phyloP scores from a whole-genome alignment of 2,888 invertebrate genomes.

The Drosophila pseudotakahashii region DNA sequence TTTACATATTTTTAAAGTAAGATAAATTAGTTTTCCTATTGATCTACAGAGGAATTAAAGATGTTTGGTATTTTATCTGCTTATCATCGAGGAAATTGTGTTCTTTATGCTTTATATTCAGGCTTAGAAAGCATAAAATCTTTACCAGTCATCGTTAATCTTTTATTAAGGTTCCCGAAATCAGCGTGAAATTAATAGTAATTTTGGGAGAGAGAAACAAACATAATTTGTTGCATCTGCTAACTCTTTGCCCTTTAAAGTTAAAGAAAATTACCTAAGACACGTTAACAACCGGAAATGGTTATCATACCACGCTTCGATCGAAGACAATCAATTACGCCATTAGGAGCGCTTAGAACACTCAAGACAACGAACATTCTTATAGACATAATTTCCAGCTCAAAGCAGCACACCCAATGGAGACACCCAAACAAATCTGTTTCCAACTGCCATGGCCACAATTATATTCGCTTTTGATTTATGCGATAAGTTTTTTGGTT shows the following conservation, averaged over 20 bases:
- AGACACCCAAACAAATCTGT: slow-evolving; percentile 15
- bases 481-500: slow-evolving; percentile 39
- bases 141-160: slow-evolving; percentile 15
- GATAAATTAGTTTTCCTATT: neutral
- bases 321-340: slow-evolving; percentile 31
- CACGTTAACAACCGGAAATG: slow-evolving; percentile 29
- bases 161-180: slow-evolving; percentile 21
- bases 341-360: slow-evolving; percentile 42
- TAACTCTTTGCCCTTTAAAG: no score
- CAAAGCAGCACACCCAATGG: slow-evolving; percentile 17
- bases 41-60: no score
- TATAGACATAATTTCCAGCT: slow-evolving; percentile 50
- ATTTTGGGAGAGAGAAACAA: neutral
- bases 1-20: neutral
- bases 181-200: slow-evolving; percentile 37
- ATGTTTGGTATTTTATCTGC: neutral
- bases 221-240: no score
- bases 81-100: slow-evolving; percentile 14
- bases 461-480: slow-evolving; percentile 67
- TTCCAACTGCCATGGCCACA: slow-evolving; percentile 35
- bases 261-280: neutral
- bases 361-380: slow-evolving; percentile 23
- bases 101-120: neutral
- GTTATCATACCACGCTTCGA: slow-evolving; percentile 13
- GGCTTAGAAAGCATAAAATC: neutral